Evolutionary conservation across 2,113 vertebrate genomes (phyloP).

Genomic region (Nothobranchius furzeri): DNA sequence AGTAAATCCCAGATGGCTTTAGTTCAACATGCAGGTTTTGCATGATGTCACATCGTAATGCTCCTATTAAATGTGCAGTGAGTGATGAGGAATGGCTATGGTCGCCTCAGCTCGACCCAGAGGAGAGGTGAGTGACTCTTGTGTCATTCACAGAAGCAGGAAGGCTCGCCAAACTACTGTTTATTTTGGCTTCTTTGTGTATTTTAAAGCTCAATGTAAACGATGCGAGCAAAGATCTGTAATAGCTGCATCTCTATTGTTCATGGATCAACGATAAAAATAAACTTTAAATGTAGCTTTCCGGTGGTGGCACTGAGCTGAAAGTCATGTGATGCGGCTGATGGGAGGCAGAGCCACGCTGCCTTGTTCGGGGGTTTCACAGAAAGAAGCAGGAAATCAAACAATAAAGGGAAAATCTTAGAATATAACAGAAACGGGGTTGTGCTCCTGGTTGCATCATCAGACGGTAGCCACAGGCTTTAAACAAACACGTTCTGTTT

Average conservation of each 20-base stretch:
- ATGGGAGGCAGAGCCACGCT: too few species aligned
- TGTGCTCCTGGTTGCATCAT: too few species aligned
- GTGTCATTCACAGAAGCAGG: slow-evolving; percentile 1
- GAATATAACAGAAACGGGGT: too few species aligned
- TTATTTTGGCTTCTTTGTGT: neutral
- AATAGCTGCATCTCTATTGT: neutral
- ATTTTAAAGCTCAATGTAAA: neutral
- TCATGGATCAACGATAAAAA: too few species aligned
- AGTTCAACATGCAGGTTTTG: neutral
- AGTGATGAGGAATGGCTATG: neutral
- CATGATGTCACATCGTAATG: too few species aligned
- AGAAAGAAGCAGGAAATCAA: too few species aligned
- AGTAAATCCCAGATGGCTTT: slow-evolving; percentile 9
- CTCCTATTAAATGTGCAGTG: too few species aligned
- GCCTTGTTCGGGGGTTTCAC: too few species aligned
- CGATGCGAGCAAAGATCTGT: neutral
- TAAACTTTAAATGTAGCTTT: too few species aligned
- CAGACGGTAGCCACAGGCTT: neutral
- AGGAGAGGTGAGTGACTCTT: slow-evolving; percentile 20
- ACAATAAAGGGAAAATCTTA: too few species aligned
- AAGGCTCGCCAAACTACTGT: slow-evolving; percentile 10
- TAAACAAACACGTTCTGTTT: neutral
- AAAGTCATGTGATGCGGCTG: too few species aligned
- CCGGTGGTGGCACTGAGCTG: too few species aligned
- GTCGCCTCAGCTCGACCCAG: slow-evolving; percentile 14